Conservation (phyloP, 2,888 invertebrate genomes). For the Calliopum simillimum region DNA sequence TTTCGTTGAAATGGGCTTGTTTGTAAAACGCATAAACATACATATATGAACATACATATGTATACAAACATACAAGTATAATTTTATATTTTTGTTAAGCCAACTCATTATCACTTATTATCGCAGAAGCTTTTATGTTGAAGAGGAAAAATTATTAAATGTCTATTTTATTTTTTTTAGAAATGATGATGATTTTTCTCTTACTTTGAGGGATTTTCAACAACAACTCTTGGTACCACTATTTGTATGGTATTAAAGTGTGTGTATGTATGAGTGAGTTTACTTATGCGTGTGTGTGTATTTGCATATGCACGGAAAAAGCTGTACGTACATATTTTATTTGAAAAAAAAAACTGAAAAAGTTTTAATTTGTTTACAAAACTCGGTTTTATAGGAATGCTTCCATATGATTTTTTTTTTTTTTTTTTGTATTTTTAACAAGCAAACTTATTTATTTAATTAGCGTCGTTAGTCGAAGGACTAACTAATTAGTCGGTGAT, state of each 20-base stretch:
- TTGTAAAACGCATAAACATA: too few species aligned
- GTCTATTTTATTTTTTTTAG: conserved; percentile 4
- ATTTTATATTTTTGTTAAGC: background rate
- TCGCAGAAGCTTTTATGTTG: background rate
- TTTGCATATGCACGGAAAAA: background rate
- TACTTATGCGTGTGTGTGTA: conserved; percentile 3
- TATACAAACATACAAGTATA: too few species aligned
- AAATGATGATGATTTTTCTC: background rate
- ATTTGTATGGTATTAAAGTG: too few species aligned
- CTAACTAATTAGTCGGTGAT: too few species aligned
- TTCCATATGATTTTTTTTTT: background rate
- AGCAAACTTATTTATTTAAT: background rate
- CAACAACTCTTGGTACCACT: background rate
- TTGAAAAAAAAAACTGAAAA: conserved; percentile 33
- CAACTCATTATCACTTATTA: conserved; percentile 20
- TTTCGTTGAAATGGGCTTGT: too few species aligned
- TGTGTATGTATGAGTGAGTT: background rate
- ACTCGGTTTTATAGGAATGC: background rate
- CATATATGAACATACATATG: too few species aligned
- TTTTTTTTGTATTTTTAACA: too few species aligned
- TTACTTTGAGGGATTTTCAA: conserved; percentile 5
- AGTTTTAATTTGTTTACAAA: conserved; percentile 27
- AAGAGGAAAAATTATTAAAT: background rate
- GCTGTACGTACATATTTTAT: conserved; percentile 22
- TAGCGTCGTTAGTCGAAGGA: too few species aligned